These are phyloP conservation scores for Drosophila sproati DNA, from an alignment of 1,140 invertebrate genomes.

Conservation along the genomic window DNA sequence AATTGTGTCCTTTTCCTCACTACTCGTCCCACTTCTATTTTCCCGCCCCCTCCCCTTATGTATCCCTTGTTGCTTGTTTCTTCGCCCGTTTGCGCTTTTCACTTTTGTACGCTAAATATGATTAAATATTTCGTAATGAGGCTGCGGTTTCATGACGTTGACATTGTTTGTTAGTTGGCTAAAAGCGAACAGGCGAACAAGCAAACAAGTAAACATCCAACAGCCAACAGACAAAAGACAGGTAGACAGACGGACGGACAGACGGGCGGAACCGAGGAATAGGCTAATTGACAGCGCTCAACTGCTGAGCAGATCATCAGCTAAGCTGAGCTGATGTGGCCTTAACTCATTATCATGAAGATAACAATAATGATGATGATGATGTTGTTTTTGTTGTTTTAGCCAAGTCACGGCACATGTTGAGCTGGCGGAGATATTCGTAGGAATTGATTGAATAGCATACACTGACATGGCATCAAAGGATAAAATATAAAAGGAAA, in stretches of 20 bases:
- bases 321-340: neutral
- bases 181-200: constrained; percentile 15
- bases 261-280: neutral
- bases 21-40: neutral
- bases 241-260: neutral
- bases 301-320: constrained; percentile 7
- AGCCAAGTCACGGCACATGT: neutral
- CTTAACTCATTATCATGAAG: no score
- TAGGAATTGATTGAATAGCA: neutral
- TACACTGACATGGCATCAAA: neutral
- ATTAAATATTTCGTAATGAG: constrained; percentile 83
- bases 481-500: neutral
- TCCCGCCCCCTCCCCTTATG: neutral
- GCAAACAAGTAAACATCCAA: neutral
- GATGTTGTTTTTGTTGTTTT: neutral
- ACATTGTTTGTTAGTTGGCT: constrained; percentile 42
- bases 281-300: constrained; percentile 70
- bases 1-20: constrained; percentile 38
- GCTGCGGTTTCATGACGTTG: constrained; percentile 59
- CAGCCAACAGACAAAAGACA: neutral
- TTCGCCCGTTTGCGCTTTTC: constrained; percentile 34
- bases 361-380: no score
- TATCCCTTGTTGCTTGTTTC: constrained; percentile 9
- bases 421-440: neutral
- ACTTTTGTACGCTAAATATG: constrained; percentile 65